These are phyloP conservation scores for Aphodius sticticus DNA, from an alignment of 2,888 invertebrate species.

Conservation along the genomic window DNA sequence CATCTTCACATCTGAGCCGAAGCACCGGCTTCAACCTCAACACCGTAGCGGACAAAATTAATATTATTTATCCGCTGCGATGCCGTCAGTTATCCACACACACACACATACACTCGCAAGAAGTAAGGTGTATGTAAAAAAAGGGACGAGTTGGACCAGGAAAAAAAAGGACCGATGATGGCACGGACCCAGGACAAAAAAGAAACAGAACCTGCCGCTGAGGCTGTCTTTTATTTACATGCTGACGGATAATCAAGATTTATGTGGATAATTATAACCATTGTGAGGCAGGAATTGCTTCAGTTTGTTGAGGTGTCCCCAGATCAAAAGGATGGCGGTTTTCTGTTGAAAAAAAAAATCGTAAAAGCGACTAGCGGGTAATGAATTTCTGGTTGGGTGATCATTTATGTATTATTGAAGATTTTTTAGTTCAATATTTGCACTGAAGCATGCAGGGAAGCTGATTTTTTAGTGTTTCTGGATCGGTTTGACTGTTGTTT, in stretches of 20 bases:
- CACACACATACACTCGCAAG: constrained; percentile 22
- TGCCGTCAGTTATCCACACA: constrained; percentile 34
- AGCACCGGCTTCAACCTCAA: neutral
- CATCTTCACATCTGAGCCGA: neutral
- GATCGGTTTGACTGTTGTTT: too few relatives aligned
- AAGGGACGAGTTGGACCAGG: neutral
- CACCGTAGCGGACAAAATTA: constrained; percentile 32
- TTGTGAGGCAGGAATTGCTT: neutral
- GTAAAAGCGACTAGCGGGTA: too few relatives aligned
- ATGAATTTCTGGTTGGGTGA: too few relatives aligned
- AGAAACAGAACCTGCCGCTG: neutral
- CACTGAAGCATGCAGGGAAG: too few relatives aligned
- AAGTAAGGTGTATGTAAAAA: neutral
- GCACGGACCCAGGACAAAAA: neutral
- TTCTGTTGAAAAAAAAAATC: neutral
- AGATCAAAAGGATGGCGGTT: neutral
- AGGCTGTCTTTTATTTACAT: neutral
- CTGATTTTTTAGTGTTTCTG: too few relatives aligned
- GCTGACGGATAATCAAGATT: constrained; percentile 4
- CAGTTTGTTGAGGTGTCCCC: neutral
- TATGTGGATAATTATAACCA: neutral
- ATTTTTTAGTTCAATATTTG: too few relatives aligned
- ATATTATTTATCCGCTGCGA: constrained; percentile 34
- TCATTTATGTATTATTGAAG: too few relatives aligned
- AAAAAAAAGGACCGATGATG: neutral